Base-by-base conservation (phyloP, 2,888 invertebrate species). In the Bombylius discolor region DNA sequence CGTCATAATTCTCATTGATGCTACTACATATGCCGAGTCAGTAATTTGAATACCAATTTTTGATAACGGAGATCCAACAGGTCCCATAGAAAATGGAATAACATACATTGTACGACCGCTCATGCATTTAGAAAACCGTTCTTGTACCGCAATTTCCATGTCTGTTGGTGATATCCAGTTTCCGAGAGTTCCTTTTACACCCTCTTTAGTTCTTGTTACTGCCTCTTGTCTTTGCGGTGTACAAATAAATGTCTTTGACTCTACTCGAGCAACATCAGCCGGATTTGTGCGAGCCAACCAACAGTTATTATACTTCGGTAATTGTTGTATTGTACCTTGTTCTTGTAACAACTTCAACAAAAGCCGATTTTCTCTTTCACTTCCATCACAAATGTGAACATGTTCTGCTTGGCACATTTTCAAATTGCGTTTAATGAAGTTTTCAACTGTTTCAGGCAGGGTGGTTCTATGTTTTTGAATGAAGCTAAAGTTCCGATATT, bases 51-150 rank as follows among this genome's bases (percentile, higher is more conserved):
- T 84, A n/a, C 97, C 98, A 65, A 97, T 89, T 78, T 98, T 98
- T 14, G 97, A 89, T 5, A 98, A 77, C 0, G 94, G 90, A 0
- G 96, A 95, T 0, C 93, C 91, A 6, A 98, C 81, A 0, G 99
- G 98, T 5, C 99, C 99, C 99, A 99, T 99, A 59, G 93, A 93
- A 77, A 94, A 99, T 11, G 98, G 97, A 59, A 99, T 89, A 58
- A 98, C 90, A 74, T 96, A 99, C 97, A 99, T 97, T 1, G 95
- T 97, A 56, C 97, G 87, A 52, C 89, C 87, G 75, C 79, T 79
- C 92, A 92, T 91, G 68, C 89, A 85, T 14, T 89, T 89, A 0
- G 91, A 91, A 72, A 97, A 96, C 49, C 97, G 79, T 36, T 89
- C 85, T 11, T 80, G 72, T 4, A 96, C 81, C 0, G 90, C 91